Percentiles rank a stretch among this genome's conserved stretches.
Evolutionary conservation across 1,140 invertebrate species (phyloP).

Genomic region (Microplitis demolitor): DNA sequence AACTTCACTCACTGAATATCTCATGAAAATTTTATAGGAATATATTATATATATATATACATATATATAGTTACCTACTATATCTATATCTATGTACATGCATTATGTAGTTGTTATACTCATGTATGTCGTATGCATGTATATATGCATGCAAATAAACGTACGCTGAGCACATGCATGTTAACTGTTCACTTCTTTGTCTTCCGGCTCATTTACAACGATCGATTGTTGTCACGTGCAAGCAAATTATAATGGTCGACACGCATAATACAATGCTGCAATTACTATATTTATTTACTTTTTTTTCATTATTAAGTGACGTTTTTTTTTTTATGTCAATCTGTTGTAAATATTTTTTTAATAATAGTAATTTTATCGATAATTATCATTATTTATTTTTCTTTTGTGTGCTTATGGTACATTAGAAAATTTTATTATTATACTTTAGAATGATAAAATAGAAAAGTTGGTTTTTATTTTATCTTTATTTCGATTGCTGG

Average conservation of each 20-base stretch:
- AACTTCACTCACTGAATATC: background rate
- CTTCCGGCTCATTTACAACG: conserved; percentile 18
- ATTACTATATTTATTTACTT: background rate
- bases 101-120: background rate
- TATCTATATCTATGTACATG: too few species aligned
- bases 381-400: too few species aligned
- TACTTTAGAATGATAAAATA: too few species aligned
- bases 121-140: background rate
- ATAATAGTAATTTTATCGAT: too few species aligned
- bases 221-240: conserved; percentile 10
- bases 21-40: background rate
- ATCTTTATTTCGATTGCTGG: too few species aligned
- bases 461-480: too few species aligned
- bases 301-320: too few species aligned
- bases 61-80: background rate
- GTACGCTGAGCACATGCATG: conserved; percentile 13
- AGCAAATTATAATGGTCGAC: conserved; percentile 7
- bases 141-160: background rate
- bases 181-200: conserved; percentile 23
- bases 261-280: background rate
- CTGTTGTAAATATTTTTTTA: too few species aligned
- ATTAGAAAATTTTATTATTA: too few species aligned
- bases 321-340: too few species aligned
- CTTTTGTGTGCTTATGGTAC: too few species aligned
- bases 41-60: background rate